Base-by-base conservation (phyloP, 2,113 vertebrate species). In the Cavia aperea region DNA sequence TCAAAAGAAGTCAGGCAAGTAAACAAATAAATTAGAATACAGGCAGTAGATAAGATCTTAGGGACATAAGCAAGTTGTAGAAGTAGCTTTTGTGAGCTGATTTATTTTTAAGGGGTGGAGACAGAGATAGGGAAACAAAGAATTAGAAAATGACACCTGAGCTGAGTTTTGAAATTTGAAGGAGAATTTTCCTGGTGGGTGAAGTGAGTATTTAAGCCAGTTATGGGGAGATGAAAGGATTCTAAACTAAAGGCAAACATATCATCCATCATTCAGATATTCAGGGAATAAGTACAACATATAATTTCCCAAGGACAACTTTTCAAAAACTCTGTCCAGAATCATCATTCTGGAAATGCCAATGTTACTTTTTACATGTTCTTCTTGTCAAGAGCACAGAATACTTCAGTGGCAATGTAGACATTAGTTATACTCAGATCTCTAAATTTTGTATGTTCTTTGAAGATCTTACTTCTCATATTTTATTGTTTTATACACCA, bases 11-110 rank as follows among this genome's bases (percentile, higher is more conserved):
- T 92, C 68, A 91, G 12, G 9, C 18, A 83, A 81, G 62, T 75
- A 89, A 96, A 93, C 66, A 94, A 94, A 94, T 92, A 89, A 93
- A 70, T 94, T 90, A 93, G 15, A 93, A 63, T 14, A 79, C 1
- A 81, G n/a, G 49, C 60, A 73, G 81, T 91, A 95, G 93, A 92
- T 89, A 87, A 46, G 82, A n/a, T 10, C 19, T 11, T 60, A 82
- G 73, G 49, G 78, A 70, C 49, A n/a, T 75, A 66, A 65, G 15
- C 16, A 78, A 72, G 58, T 51, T 73, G 5, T 83, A 54, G 79
- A 65, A 79, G 66, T 26, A 88, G 23, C 58, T 92, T 54, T 73
- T 56, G 72, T 56, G 73, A 83, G 83, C 36, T 75, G 73, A 94
- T 95, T 92, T 77, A 81, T 82, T 92, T 92, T 51, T 2, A 54